phyloP scores from a whole-genome alignment of 2,797 vertebrate species.

The Lindbergichthys nudifrons region DNA sequence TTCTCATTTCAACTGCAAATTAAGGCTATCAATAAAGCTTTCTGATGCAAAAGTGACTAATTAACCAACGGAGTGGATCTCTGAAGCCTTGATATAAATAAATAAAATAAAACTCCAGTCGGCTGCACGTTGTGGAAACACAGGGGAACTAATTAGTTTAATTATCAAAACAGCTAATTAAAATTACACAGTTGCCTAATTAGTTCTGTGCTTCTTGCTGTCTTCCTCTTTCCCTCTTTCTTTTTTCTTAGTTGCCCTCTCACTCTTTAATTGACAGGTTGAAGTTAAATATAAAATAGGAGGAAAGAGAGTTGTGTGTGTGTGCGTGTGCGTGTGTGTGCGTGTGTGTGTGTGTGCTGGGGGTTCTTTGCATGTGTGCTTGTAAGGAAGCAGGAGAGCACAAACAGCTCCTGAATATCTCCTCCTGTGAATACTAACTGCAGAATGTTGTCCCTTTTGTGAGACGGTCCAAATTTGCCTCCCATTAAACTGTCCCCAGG shows the following conservation, averaged over 20 bases:
- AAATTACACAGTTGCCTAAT: constrained; percentile 96
- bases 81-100: constrained; percentile 93
- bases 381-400: constrained; percentile 38
- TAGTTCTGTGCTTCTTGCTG: constrained; percentile 94
- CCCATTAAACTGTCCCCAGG: constrained; percentile 88
- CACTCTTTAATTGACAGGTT: constrained; percentile 97
- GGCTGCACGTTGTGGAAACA: constrained; percentile 98
- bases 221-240: constrained; percentile 82
- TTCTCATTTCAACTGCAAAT: constrained; percentile 99
- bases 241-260: constrained; percentile 82
- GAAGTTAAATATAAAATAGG: constrained; percentile 94
- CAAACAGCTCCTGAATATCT: constrained; percentile 87
- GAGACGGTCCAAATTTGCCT: constrained; percentile 89
- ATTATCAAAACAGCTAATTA: constrained; percentile 99
- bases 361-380: constrained; percentile 11
- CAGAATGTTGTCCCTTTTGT: constrained; percentile 89
- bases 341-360: constrained; percentile 11
- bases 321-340: background rate
- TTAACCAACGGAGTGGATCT: constrained; percentile 98
- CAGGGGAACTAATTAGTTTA: constrained; percentile 99
- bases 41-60: constrained; percentile 99
- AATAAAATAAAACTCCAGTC: constrained; percentile 86
- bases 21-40: constrained; percentile 99
- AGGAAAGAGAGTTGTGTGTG: constrained; percentile 68
- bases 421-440: constrained; percentile 87